A percentile compares a stretch with the other conserved stretches of the same genome.
phyloP scores from a whole-genome alignment of 2,113 vertebrate genomes.

The Chascanopsetta lugubris region DNA sequence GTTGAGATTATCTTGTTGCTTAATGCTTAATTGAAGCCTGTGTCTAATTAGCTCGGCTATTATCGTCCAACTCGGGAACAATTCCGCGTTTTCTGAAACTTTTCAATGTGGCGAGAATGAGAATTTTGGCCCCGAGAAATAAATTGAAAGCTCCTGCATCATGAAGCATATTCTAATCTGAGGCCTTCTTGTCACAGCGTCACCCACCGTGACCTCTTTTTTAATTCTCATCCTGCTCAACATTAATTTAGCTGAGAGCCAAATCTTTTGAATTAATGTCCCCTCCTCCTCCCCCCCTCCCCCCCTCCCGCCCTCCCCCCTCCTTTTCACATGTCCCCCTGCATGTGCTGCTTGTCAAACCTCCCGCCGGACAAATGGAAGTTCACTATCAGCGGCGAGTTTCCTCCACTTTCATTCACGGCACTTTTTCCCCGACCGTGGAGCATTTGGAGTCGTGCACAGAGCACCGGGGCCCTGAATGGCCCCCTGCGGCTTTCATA shows the following conservation, averaged over 20 bases:
- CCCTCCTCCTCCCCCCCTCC: too few species aligned
- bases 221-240: slow-evolving; percentile 69
- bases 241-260: slow-evolving; percentile 72
- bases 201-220: slow-evolving; percentile 69
- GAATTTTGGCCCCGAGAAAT: slow-evolving; percentile 61
- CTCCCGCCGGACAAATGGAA: slow-evolving; percentile 50
- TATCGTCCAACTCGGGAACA: slow-evolving; percentile 70
- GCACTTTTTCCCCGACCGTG: slow-evolving; percentile 55
- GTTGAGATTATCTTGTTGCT: slow-evolving; percentile 75
- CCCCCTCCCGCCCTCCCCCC: slow-evolving; percentile 35
- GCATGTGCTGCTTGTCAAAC: slow-evolving; percentile 56
- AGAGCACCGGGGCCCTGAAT: slow-evolving; percentile 48
- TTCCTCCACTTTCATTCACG: slow-evolving; percentile 54
- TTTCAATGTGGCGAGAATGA: slow-evolving; percentile 56
- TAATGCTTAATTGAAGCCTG: slow-evolving; percentile 77
- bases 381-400: slow-evolving; percentile 52
- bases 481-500: slow-evolving; percentile 67
- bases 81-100: slow-evolving; percentile 67
- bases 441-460: too few species aligned
- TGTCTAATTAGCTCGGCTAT: slow-evolving; percentile 76
- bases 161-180: slow-evolving; percentile 65
- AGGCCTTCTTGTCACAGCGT: slow-evolving; percentile 65
- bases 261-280: slow-evolving; percentile 67
- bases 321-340: slow-evolving; percentile 52
- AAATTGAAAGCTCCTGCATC: slow-evolving; percentile 61